These are phyloP conservation scores for Hydraecia micacea DNA, from an alignment of 2,888 invertebrate genomes.

Conservation along the genomic window DNA sequence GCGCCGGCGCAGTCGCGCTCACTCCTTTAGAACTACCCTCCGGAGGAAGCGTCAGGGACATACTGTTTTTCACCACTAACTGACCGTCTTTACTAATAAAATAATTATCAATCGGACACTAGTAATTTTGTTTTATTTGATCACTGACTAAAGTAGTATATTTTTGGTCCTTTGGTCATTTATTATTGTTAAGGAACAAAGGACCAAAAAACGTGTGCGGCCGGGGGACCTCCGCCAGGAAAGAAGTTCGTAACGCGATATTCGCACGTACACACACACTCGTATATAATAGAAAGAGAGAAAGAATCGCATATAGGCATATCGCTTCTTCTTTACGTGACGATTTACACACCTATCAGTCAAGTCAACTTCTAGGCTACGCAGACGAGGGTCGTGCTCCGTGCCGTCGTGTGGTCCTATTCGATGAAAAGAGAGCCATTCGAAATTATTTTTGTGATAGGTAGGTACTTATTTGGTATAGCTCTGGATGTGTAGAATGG, in stretches of 20 bases:
- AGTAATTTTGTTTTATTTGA: conserved; percentile 25
- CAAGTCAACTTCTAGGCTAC: neutral
- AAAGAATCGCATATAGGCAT: neutral
- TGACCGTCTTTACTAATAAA: conserved; percentile 57
- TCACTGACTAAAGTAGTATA: neutral
- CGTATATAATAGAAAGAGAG: neutral
- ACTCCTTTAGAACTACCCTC: conserved; percentile 79
- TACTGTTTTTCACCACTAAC: conserved; percentile 83
- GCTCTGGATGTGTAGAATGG: neutral
- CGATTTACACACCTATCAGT: neutral
- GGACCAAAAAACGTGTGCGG: neutral
- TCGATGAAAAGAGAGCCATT: neutral
- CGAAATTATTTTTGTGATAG: neutral
- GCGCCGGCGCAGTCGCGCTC: conserved; percentile 75
- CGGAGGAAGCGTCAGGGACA: conserved; percentile 82
- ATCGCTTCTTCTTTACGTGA: neutral
- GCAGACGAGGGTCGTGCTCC: neutral
- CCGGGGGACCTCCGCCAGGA: neutral
- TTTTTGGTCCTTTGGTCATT: neutral
- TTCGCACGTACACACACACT: neutral
- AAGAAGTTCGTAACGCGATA: neutral
- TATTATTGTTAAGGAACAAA: neutral
- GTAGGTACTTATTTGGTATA: neutral
- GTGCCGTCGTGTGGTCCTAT: neutral
- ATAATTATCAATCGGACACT: conserved; percentile 24